phyloP scores from a whole-genome alignment of 2,113 vertebrate genomes.

The Coptodon bakossiorum region DNA sequence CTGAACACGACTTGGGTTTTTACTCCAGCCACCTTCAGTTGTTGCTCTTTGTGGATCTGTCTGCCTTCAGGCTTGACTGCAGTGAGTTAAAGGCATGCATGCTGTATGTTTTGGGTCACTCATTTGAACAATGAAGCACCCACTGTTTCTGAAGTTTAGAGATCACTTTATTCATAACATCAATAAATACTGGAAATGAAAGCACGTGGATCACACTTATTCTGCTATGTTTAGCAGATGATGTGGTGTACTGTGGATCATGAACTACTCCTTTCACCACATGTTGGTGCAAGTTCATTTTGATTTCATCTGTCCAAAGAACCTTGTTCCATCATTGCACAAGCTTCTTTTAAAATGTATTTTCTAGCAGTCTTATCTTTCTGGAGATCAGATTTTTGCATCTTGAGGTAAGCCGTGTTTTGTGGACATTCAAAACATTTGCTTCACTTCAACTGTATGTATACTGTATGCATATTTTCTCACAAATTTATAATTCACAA shows the following conservation, averaged over 20 bases:
- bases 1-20: neutral
- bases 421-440: neutral
- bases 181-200: neutral
- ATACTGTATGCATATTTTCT: neutral
- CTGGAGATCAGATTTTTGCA: neutral
- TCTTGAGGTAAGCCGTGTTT: fast-evolving
- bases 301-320: neutral
- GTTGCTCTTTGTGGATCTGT: neutral
- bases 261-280: neutral
- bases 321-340: neutral
- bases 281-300: neutral
- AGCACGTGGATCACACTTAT: fast-evolving
- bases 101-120: neutral
- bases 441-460: neutral
- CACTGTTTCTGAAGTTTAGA: neutral
- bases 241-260: neutral
- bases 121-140: neutral
- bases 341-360: neutral
- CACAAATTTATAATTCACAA: neutral
- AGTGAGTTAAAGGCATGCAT: neutral
- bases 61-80: too few species aligned
- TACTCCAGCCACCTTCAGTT: neutral
- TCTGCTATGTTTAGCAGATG: neutral
- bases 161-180: neutral
- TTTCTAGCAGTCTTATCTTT: neutral